Base-by-base conservation (phyloP, 2,797 vertebrate genomes). In the Brotula barbata region DNA sequence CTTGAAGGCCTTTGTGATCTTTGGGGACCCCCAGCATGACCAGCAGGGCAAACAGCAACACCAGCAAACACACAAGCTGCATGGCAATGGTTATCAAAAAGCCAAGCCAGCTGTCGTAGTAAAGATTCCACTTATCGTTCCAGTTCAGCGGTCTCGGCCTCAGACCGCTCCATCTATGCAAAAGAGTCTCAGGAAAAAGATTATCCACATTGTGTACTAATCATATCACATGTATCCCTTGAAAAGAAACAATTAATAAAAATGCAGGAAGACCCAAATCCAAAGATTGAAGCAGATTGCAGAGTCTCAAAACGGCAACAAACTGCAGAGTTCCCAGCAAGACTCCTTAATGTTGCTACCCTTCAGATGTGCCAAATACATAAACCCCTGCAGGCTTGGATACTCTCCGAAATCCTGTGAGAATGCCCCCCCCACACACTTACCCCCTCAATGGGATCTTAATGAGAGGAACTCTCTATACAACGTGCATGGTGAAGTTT, bases 11-110 rank as follows among this genome's bases (percentile, higher is more conserved):
- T 11, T 78, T 64, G 25, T 85, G 81, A 31, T 83, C 78, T 68
- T 77, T 83, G 16, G 89, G 87, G 23, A 89, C 76, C 54, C 83
- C 86, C 44, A 78, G 75, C 76, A 84, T 81, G 54, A 88, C 52
- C 46, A 86, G 65, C 76, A 82, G 42, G 43, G 80, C 81, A 34
- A 91, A 77, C 48, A 89, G 22, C 28, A 81, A 64, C 58, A 88
- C 76, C 17, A 86, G 37, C 72, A 83, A 72, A 67, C 72, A 60
- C 39, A 63, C 7, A 17, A 65, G 45, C 68, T 62, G 77, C 90
- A 91, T 90, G 58, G 48, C 22, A 51, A 44, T 23, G 47, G 3
- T 47, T 25, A 21, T 33, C 40, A 15, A 54, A 50, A 2, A 42
- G 2, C 37, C 31, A 13, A 22, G 5, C 28, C 36, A 42, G 33